phyloP scores from a whole-genome alignment of 2,113 vertebrate species.

The Cynocephalus volans region DNA sequence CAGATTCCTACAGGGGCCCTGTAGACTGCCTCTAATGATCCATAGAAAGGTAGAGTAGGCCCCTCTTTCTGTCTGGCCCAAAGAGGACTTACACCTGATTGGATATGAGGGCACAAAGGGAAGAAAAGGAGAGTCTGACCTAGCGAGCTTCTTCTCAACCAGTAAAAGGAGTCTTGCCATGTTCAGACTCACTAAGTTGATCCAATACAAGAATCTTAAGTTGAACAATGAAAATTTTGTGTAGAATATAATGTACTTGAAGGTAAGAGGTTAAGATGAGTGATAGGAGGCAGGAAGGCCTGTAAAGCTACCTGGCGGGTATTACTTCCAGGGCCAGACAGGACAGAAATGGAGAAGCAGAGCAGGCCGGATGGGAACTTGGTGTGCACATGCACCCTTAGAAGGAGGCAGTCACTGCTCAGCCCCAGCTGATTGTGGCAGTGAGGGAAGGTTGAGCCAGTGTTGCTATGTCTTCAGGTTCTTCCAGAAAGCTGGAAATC shows the following conservation, averaged over 20 bases:
- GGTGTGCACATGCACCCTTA: neutral
- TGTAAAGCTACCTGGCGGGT: neutral
- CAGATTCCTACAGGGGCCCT: neutral
- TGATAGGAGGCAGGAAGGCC: neutral
- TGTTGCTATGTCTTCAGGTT: neutral
- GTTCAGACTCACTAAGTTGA: neutral
- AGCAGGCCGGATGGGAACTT: neutral
- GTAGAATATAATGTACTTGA: neutral
- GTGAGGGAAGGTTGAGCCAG: neutral
- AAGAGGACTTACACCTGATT: neutral
- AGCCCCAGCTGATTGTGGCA: neutral
- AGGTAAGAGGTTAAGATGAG: neutral
- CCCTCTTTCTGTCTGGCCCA: neutral
- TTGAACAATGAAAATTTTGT: neutral
- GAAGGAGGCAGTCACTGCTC: neutral
- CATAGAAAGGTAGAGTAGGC: neutral
- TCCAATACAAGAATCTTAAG: constrained; percentile 12
- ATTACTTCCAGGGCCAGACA: neutral
- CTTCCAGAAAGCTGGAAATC: neutral
- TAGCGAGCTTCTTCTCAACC: neutral
- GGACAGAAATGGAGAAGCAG: neutral
- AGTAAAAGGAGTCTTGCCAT: neutral
- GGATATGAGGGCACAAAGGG: neutral
- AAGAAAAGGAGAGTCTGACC: neutral
- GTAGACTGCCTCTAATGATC: neutral